Percentiles rank a stretch among this genome's conserved stretches.
Conservation (phyloP, 2,113 vertebrate genomes). For the Oceanites oceanicus region DNA sequence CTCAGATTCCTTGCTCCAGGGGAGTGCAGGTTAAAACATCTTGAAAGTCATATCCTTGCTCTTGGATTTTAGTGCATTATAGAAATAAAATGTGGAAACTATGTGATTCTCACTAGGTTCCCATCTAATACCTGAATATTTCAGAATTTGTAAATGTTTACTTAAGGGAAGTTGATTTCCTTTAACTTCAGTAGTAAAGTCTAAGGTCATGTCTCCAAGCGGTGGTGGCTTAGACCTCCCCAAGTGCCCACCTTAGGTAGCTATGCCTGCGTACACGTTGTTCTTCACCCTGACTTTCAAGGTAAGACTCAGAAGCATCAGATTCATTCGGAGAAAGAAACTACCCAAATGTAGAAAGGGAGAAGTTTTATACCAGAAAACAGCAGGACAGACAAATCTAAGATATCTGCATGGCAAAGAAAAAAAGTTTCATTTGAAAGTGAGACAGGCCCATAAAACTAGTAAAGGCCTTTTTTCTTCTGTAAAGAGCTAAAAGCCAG, state of each 20-base stretch:
- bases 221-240: neutral
- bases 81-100: neutral
- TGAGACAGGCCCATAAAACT: neutral
- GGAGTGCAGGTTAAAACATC: neutral
- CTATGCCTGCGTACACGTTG: neutral
- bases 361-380: neutral
- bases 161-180: neutral
- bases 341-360: neutral
- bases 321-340: neutral
- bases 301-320: neutral
- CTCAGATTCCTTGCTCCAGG: neutral
- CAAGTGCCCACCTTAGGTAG: neutral
- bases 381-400: neutral
- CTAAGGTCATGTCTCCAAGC: neutral
- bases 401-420: neutral
- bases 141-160: neutral
- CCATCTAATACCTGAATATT: neutral
- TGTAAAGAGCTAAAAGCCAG: neutral
- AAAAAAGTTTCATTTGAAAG: neutral
- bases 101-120: neutral
- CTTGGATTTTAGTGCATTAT: neutral
- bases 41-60: neutral
- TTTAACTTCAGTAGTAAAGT: neutral
- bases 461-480: neutral
- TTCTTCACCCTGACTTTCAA: neutral